phyloP scores from a whole-genome alignment of 1,140 invertebrate genomes.

The Drosophila parvula region DNA sequence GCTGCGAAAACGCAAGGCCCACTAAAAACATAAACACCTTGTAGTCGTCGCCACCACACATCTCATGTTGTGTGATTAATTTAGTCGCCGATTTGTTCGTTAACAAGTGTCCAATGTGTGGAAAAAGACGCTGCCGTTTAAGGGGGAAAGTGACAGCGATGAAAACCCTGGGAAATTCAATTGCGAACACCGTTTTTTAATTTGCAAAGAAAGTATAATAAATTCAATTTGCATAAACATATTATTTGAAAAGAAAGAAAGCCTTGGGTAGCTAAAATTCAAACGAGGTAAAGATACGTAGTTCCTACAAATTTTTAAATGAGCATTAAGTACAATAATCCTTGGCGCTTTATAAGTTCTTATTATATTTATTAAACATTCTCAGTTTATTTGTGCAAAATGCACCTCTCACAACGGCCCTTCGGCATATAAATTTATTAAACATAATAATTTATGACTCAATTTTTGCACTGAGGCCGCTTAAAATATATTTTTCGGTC shows the following conservation, averaged over 20 bases:
- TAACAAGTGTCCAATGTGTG: slow-evolving; percentile 54
- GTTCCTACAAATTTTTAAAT: slow-evolving; percentile 1
- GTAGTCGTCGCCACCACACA: slow-evolving; percentile 44
- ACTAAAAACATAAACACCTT: slow-evolving; percentile 37
- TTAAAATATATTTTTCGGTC: slow-evolving; percentile 38
- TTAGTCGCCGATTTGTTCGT: slow-evolving; percentile 59
- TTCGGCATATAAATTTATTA: slow-evolving; percentile 56
- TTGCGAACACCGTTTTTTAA: neutral
- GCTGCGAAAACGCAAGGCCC: slow-evolving; percentile 36
- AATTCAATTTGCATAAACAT: slow-evolving; percentile 2
- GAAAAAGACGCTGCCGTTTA: slow-evolving; percentile 37
- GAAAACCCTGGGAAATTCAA: slow-evolving; percentile 61
- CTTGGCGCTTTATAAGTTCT: slow-evolving; percentile 1
- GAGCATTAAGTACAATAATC: slow-evolving; percentile 9
- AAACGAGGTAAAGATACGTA: neutral
- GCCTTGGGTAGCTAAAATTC: neutral
- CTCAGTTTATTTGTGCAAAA: slow-evolving; percentile 10
- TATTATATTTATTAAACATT: slow-evolving; percentile 10
- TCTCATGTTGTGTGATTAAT: slow-evolving; percentile 62
- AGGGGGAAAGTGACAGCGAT: slow-evolving; percentile 34
- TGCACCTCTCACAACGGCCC: slow-evolving; percentile 5
- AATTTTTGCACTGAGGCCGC: slow-evolving; percentile 49
- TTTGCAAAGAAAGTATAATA: slow-evolving; percentile 14
- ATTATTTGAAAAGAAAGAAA: neutral
- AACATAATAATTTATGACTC: slow-evolving; percentile 76